Evolutionary conservation across 2,113 vertebrate genomes (phyloP).

Genomic region (Alethe castanea): DNA sequence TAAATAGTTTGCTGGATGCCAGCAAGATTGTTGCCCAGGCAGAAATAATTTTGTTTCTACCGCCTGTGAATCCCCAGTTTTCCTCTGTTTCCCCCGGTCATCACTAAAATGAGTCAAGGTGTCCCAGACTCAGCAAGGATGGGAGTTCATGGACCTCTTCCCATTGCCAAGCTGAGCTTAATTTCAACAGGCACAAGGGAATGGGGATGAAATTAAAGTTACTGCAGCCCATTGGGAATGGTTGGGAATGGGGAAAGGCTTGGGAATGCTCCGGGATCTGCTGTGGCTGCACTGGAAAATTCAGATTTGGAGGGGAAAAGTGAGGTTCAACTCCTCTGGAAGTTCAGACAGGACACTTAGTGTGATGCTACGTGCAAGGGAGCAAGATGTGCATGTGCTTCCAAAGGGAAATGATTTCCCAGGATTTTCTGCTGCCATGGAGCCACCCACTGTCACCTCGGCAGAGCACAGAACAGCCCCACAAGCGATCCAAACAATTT

Average conservation of each 20-base stretch:
- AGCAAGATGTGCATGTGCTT: rapidly evolving
- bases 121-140: background rate
- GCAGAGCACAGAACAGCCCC: background rate
- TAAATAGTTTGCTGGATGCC: background rate
- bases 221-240: background rate
- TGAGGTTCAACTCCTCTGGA: background rate
- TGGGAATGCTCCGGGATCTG: rapidly evolving
- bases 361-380: rapidly evolving
- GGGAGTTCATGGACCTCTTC: rapidly evolving
- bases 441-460: background rate
- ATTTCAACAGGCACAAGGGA: background rate
- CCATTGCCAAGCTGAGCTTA: background rate
- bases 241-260: background rate
- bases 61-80: background rate
- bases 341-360: rapidly evolving
- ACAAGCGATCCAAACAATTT: background rate
- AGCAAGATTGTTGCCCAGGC: background rate
- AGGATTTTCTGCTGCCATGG: rapidly evolving
- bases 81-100: background rate
- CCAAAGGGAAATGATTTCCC: background rate
- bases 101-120: background rate
- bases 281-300: rapidly evolving
- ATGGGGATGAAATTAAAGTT: background rate
- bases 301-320: rapidly evolving
- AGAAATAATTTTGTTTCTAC: background rate